Conservation (phyloP, 1,140 invertebrate species). For the Solenopsis invicta region DNA sequence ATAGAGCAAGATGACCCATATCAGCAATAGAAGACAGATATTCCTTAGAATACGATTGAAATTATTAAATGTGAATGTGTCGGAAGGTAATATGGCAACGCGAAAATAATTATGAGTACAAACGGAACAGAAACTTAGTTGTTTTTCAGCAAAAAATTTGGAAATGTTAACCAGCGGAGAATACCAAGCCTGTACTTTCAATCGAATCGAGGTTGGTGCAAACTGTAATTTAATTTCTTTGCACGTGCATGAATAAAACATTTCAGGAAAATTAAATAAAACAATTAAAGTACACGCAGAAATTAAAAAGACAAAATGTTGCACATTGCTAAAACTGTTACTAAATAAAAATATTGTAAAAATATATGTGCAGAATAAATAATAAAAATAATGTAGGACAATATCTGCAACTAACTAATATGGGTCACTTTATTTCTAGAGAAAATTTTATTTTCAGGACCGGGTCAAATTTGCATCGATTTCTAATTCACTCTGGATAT, state of each 20-base stretch:
- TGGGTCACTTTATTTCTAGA: not conserved
- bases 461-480: slow-evolving; percentile 37
- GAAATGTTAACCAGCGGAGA: slow-evolving; percentile 23
- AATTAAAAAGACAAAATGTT: not conserved
- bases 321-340: not conserved
- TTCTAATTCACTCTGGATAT: slow-evolving; percentile 40
- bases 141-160: slow-evolving; percentile 22
- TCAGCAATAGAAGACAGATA: not conserved
- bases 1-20: not conserved
- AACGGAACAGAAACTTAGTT: slow-evolving; percentile 3
- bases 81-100: slow-evolving; percentile 15
- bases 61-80: slow-evolving; percentile 7
- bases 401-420: not conserved
- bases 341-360: not conserved
- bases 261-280: slow-evolving; percentile 22
- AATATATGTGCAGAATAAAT: slow-evolving; percentile 22
- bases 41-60: not conserved
- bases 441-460: not conserved
- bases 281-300: slow-evolving; percentile 3
- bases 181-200: slow-evolving; percentile 1
- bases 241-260: slow-evolving; percentile 54
- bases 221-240: slow-evolving; percentile 51
- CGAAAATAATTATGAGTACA: not conserved
- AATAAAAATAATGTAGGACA: slow-evolving; percentile 19
- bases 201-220: slow-evolving; percentile 3